Evolutionary conservation across 2,113 vertebrate genomes (phyloP).

Genomic region (Spilogale gracilis): DNA sequence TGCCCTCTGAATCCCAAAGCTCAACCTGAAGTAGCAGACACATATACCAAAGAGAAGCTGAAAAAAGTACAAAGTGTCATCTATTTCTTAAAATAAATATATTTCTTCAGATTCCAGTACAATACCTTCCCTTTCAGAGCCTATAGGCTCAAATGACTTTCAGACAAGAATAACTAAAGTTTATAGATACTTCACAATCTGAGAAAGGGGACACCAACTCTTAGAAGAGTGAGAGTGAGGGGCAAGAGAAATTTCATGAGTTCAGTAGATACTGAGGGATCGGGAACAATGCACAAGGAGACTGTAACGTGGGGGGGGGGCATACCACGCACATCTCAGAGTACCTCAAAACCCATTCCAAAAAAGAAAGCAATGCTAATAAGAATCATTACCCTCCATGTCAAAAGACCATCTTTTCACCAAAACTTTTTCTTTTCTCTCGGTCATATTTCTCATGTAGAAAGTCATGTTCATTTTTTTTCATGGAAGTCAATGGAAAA

Average conservation of each 20-base stretch:
- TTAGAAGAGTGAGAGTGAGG: neutral
- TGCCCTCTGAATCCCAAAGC: neutral
- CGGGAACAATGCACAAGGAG: neutral
- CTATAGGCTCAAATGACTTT: neutral
- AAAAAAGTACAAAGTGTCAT: neutral
- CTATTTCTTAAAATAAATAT: neutral
- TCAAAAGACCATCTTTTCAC: neutral
- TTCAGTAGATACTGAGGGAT: neutral
- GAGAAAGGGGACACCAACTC: neutral
- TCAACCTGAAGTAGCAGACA: neutral
- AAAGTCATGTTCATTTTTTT: neutral
- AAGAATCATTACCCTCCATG: no score
- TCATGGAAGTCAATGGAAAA: neutral
- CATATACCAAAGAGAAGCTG: neutral
- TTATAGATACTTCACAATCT: neutral
- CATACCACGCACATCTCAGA: neutral
- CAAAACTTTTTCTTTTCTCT: neutral
- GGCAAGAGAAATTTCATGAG: neutral
- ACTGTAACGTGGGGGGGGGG: neutral
- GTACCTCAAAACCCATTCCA: neutral
- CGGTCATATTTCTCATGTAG: neutral
- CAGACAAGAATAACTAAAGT: neutral
- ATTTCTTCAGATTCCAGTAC: neutral
- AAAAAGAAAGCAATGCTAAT: neutral
- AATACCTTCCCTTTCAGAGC: neutral